Conservation (phyloP, 2,113 vertebrate genomes). For the Suricata suricatta region DNA sequence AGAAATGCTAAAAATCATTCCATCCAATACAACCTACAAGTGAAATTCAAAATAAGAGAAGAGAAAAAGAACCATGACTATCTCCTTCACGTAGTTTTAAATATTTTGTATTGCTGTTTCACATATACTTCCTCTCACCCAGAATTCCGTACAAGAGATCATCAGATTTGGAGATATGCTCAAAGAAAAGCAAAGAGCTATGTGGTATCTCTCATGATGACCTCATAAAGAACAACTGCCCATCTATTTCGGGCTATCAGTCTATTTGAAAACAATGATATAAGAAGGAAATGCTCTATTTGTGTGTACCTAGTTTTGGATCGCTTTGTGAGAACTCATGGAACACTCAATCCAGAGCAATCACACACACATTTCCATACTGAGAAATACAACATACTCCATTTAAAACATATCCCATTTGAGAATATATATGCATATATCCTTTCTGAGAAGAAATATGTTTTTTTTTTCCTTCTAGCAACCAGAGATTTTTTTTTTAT, state of each 20-base stretch:
- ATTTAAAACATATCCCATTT: neutral
- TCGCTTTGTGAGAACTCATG: neutral
- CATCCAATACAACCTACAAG: neutral
- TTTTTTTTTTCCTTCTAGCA: neutral
- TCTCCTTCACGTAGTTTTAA: neutral
- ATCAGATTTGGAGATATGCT: neutral
- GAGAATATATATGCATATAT: neutral
- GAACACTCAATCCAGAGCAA: neutral
- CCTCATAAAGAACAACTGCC: fast-evolving
- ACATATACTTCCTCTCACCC: neutral
- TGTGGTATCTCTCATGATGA: fast-evolving
- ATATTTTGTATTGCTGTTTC: neutral
- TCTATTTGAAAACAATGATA: neutral
- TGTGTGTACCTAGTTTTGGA: neutral
- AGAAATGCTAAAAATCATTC: neutral
- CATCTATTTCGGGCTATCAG: fast-evolving
- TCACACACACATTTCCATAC: neutral
- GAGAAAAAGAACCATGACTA: neutral
- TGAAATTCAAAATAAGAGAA: neutral
- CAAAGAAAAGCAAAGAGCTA: neutral
- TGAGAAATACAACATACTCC: neutral
- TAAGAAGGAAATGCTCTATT: neutral
- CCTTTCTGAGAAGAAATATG: neutral
- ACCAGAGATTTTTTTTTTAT: neutral
- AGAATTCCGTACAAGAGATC: neutral